phyloP scores from a whole-genome alignment of 1,140 invertebrate genomes.

The Asobara japonica region DNA sequence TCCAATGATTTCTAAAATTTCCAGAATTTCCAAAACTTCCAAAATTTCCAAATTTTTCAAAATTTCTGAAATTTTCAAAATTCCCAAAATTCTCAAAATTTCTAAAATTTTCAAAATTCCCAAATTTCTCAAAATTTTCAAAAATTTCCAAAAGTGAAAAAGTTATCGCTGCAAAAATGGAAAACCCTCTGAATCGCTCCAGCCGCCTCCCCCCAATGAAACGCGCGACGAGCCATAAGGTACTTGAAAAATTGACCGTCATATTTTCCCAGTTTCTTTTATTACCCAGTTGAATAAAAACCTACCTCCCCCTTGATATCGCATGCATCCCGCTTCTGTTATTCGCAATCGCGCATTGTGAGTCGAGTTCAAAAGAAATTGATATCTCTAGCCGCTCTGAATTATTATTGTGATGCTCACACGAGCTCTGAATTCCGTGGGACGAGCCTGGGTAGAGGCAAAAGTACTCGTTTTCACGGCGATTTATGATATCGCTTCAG shows the following conservation, averaged over 20 bases:
- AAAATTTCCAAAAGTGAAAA: too few relatives aligned
- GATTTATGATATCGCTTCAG: conserved; percentile 10
- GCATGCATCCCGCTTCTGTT: neutral
- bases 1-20: too few relatives aligned
- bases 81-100: too few relatives aligned
- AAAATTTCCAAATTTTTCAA: too few relatives aligned
- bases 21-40: too few relatives aligned
- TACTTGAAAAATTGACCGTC: neutral
- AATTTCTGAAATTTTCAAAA: too few relatives aligned
- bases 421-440: conserved; percentile 4
- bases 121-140: too few relatives aligned
- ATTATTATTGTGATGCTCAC: neutral
- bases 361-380: neutral
- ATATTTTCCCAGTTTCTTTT: neutral
- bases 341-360: neutral
- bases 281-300: neutral
- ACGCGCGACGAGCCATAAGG: neutral
- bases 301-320: neutral
- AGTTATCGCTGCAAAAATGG: too few relatives aligned
- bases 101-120: too few relatives aligned
- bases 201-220: too few relatives aligned
- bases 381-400: neutral
- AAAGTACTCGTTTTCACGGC: neutral
- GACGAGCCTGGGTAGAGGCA: neutral
- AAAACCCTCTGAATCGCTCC: too few relatives aligned